Conservation (phyloP, 2,888 invertebrate species). For the Agrochola circellaris region DNA sequence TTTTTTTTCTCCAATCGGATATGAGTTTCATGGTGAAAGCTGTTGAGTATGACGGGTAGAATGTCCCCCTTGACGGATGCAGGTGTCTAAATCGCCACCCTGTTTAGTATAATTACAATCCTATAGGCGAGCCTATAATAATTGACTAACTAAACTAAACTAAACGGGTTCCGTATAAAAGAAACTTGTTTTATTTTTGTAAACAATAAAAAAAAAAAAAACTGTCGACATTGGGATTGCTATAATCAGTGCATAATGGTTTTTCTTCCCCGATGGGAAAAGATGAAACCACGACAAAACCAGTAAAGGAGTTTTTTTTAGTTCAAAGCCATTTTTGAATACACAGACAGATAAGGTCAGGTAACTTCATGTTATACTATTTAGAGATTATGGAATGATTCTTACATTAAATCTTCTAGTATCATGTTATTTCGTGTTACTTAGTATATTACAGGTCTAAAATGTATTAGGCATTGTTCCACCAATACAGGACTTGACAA, state of each 20-base stretch:
- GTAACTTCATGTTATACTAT: no score
- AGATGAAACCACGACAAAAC: background rate
- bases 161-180: no score
- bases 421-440: background rate
- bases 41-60: no score
- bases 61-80: no score
- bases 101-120: background rate
- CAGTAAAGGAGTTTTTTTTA: background rate
- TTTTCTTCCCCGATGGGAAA: background rate
- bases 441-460: background rate
- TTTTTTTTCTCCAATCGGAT: no score
- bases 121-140: background rate
- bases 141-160: no score
- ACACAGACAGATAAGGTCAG: background rate
- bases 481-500: conserved; percentile 39
- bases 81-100: no score
- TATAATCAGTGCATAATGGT: background rate
- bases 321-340: background rate
- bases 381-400: background rate
- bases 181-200: no score
- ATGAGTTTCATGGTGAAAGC: no score
- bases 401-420: background rate
- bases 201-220: no score
- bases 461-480: conserved; percentile 25
- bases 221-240: background rate